Evolutionary conservation across 2,113 vertebrate species (phyloP).

Genomic region (Megalops atlanticus): DNA sequence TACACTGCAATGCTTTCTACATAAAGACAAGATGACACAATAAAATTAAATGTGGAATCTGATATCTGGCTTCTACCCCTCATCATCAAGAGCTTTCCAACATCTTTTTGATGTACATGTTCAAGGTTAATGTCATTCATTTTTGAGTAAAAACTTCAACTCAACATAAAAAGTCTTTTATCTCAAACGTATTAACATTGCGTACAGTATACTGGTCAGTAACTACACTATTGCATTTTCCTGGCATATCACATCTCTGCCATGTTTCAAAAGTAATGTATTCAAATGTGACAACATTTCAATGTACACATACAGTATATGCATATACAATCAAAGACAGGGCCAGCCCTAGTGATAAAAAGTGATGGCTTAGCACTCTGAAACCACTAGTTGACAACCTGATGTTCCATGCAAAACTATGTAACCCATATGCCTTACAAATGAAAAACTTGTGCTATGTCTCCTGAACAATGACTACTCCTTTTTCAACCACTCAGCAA

Average conservation of each 20-base stretch:
- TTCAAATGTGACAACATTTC: conserved; percentile 18
- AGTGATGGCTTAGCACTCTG: too few relatives aligned
- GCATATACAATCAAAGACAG: too few relatives aligned
- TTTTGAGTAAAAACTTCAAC: conserved; percentile 22
- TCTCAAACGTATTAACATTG: conserved; percentile 16
- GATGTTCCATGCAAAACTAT: too few relatives aligned
- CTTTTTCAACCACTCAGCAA: too few relatives aligned
- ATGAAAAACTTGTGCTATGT: too few relatives aligned
- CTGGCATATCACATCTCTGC: neutral
- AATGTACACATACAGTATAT: too few relatives aligned
- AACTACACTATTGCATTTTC: conserved; percentile 6
- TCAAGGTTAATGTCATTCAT: conserved; percentile 33
- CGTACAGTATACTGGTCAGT: conserved; percentile 10
- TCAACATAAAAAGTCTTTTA: conserved; percentile 23
- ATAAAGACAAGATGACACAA: conserved; percentile 37
- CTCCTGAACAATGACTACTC: too few relatives aligned
- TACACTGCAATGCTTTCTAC: conserved; percentile 24
- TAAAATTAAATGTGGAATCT: conserved; percentile 31
- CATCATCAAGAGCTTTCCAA: conserved; percentile 24
- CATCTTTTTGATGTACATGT: conserved; percentile 37
- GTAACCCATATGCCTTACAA: too few relatives aligned
- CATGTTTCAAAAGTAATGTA: neutral
- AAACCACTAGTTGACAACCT: too few relatives aligned
- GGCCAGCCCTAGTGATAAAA: too few relatives aligned
- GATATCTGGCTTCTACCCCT: conserved; percentile 25